Base-by-base conservation (phyloP, 2,113 vertebrate genomes). In the Campylomormyrus tamandua region DNA sequence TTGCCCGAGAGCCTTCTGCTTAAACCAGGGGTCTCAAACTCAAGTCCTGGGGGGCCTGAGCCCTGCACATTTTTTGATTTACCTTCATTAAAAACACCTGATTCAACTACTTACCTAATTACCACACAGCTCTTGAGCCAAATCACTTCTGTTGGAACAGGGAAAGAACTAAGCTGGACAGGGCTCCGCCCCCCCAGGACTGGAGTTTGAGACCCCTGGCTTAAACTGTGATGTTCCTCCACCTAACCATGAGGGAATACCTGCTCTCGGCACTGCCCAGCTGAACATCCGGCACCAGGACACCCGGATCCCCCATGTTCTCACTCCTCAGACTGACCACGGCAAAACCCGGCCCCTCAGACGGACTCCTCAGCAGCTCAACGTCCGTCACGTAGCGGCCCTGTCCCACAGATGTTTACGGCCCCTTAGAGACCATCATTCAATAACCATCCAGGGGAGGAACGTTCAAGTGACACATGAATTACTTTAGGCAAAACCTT, bases 241-340 rank as follows among this genome's bases (percentile, higher is more conserved):
- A 2, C 21, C 62, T 46, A 74, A 31, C 5, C 15, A 1, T 89
- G 52, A 87, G 35, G 42, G 58, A 50, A 93, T 93, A 97, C 97
- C 96, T 95, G 91, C 97, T 93, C 31, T 96, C 95, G 89, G 97
- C 94, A 66, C 96, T 96, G 92, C 96, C 97, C 4, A 96, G 95
- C 85, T 97, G 96, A 84, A 98, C 96, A 91, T 97, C 97, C 91
- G 97, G 97, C 11, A 97, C 95, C 93, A 97, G 97, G 94, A 98
- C 97, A 58, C 97, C 97, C 85, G 97, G 94, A 74, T 97, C 96
- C 88, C 97, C 96, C 48, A 93, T 94, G 92, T 97, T 95, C 90
- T 97, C 96, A 89, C 96, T 97, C 90, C 96, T 95, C 10, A 97
- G 93, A 46, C 97, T 97, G 66, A 97, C 96, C 0, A 97, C 96